Evolutionary conservation across 2,113 vertebrate species (phyloP), one percentile per base, ranked within the genome.

Genomic region (Dromiciops gliroides): DNA sequence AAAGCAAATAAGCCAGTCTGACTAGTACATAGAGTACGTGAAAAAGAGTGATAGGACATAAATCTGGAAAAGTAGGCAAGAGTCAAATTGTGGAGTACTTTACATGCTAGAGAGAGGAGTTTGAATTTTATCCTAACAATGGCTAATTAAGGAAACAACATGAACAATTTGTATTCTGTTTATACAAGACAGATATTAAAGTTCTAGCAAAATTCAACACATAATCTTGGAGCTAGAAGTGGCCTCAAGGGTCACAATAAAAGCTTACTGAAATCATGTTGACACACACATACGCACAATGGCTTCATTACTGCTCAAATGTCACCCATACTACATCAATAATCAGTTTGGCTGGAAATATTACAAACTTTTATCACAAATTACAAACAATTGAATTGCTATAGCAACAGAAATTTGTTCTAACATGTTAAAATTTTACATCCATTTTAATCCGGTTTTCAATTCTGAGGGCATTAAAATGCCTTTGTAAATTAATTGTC

Each of bases 241-340:
- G 67, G 44, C 37, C 37, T 75, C 37, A 75, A 60, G 28, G 44
- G 47, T 89, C 48, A 48, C 3, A 89, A 89, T 89, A 49, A 89
- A 89, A 26, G 89, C 5, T 89, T 49, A 89, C 24, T 16, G 7
- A 52, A 51, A 48, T 19, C 24, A 6, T 0, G 0, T 0, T 8
- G 9, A 37, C 47, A 44, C 12, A 0, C 7, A 0, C 8, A 50
- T 28, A 26, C 2, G n/a, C 52, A 16, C 56, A 2, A 8, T 0
- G 11, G 4, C 10, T 48, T 50, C 50, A 0, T 9, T 2, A 93
- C 94, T 0, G 0, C 9, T 37, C 44, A 12, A 44, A 19, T 6
- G 0, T 16, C 91, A 5, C 48, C 88, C 90, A 4, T 23, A 22
- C 16, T 83, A 47, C 8, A 22, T 4, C 26, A 83, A 37, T n/a